These are phyloP conservation scores for Ruditapes philippinarum DNA, from an alignment of 1,140 invertebrate species.

Conservation along the genomic window DNA sequence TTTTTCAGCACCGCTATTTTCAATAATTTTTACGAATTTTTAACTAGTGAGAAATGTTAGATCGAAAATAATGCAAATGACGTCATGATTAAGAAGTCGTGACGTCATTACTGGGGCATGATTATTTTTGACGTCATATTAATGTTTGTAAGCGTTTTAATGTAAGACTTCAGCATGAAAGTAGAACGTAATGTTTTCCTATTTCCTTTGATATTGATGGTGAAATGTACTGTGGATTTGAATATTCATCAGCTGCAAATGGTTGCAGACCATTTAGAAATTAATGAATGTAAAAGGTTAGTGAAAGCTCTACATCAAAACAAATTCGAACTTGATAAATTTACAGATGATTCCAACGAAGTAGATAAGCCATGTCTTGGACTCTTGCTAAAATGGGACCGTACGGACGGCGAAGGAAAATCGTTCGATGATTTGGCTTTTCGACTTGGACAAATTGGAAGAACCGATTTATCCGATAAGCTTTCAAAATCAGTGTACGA, in stretches of 20 bases:
- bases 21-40: too few relatives aligned
- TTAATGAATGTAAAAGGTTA: slow-evolving; percentile 73
- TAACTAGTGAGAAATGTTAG: too few relatives aligned
- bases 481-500: slow-evolving; percentile 76
- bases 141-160: background rate
- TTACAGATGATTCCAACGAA: slow-evolving; percentile 48
- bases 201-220: background rate
- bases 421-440: slow-evolving; percentile 77
- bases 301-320: slow-evolving; percentile 70
- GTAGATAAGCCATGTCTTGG: slow-evolving; percentile 72
- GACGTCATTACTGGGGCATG: slow-evolving; percentile 18
- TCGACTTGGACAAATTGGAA: slow-evolving; percentile 77
- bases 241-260: slow-evolving; percentile 79
- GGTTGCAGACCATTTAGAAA: slow-evolving; percentile 76
- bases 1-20: too few relatives aligned
- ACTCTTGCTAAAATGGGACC: slow-evolving; percentile 75
- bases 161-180: slow-evolving; percentile 18
- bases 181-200: background rate
- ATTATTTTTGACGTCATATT: background rate
- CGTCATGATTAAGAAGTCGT: background rate
- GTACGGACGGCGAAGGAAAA: slow-evolving; percentile 72
- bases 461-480: slow-evolving; percentile 72
- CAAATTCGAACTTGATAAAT: slow-evolving; percentile 53
- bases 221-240: slow-evolving; percentile 73
- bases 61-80: too few relatives aligned